Evolutionary conservation across 2,797 vertebrate genomes (phyloP).

Genomic region (Neosilurus mollespiculum): DNA sequence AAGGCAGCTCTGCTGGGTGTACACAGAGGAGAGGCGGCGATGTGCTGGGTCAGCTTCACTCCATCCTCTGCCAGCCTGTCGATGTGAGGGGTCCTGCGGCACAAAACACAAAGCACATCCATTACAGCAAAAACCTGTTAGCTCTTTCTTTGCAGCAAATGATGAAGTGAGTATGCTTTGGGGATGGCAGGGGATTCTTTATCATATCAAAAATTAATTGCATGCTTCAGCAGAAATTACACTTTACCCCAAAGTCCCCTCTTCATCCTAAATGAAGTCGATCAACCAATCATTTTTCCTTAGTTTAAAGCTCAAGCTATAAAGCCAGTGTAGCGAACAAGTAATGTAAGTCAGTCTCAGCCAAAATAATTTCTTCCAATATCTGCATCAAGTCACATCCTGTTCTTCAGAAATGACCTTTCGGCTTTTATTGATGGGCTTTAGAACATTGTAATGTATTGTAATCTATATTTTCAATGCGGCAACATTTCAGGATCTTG

Average conservation of each 20-base stretch:
- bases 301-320: background rate
- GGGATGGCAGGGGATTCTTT: slow-evolving; percentile 3
- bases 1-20: slow-evolving; percentile 90
- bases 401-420: background rate
- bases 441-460: background rate
- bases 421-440: background rate
- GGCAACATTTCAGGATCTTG: background rate
- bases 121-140: slow-evolving; percentile 1
- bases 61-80: slow-evolving; percentile 80
- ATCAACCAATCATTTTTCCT: background rate
- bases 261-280: background rate
- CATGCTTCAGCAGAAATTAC: slow-evolving; percentile 18
- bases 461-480: background rate
- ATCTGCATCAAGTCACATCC: background rate
- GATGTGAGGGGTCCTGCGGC: slow-evolving; percentile 75
- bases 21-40: slow-evolving; percentile 85
- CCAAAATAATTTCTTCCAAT: background rate
- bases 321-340: background rate
- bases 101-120: slow-evolving; percentile 50
- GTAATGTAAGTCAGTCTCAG: too few relatives aligned
- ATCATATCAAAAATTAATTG: slow-evolving; percentile 27
- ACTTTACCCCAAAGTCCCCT: background rate
- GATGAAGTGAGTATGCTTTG: background rate
- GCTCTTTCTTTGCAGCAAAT: background rate
- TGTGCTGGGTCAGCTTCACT: slow-evolving; percentile 87